Evolutionary conservation across 2,888 invertebrate species (phyloP).

Genomic region (Ypsolopha sequella): DNA sequence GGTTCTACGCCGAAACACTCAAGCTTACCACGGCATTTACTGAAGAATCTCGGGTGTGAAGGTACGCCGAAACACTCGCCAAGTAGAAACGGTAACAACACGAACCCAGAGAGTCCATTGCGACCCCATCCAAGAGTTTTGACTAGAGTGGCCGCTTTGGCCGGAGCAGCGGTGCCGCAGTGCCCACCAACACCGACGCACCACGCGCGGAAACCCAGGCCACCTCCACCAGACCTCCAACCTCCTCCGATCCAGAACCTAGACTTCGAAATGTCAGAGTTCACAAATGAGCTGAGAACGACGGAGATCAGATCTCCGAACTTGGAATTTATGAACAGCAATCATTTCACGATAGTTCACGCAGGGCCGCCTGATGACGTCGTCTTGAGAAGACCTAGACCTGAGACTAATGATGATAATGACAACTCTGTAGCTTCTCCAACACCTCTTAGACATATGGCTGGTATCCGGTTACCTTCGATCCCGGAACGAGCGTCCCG

Average conservation of each 20-base stretch:
- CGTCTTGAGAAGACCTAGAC: slow-evolving; percentile 53
- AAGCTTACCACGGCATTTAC: slow-evolving; percentile 52
- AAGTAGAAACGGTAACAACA: slow-evolving; percentile 27
- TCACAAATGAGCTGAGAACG: slow-evolving; percentile 58
- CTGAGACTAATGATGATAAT: slow-evolving; percentile 49
- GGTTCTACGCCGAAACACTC: slow-evolving; percentile 56
- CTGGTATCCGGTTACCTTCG: slow-evolving; percentile 82
- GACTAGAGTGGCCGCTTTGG: slow-evolving; percentile 68
- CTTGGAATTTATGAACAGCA: slow-evolving; percentile 68
- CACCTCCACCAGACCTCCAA: slow-evolving; percentile 68
- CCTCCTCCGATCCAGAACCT: slow-evolving; percentile 60
- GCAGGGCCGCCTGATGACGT: slow-evolving; percentile 63
- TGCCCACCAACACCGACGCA: slow-evolving; percentile 92
- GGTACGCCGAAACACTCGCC: slow-evolving; percentile 57
- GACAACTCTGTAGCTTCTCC: slow-evolving; percentile 67
- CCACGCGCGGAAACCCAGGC: slow-evolving; percentile 78
- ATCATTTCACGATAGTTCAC: slow-evolving; percentile 67
- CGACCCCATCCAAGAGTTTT: slow-evolving; percentile 75
- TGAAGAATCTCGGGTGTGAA: slow-evolving; percentile 54
- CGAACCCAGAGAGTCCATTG: slow-evolving; percentile 43
- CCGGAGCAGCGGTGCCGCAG: slow-evolving; percentile 72
- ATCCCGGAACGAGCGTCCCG: slow-evolving; percentile 80
- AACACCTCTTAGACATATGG: slow-evolving; percentile 76
- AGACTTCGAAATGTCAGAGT: slow-evolving; percentile 59
- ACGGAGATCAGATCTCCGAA: slow-evolving; percentile 68